Percentiles rank a stretch among this genome's conserved stretches.
Evolutionary conservation across 1,140 invertebrate genomes (phyloP).

Genomic region (Dufourea novaeangliae): DNA sequence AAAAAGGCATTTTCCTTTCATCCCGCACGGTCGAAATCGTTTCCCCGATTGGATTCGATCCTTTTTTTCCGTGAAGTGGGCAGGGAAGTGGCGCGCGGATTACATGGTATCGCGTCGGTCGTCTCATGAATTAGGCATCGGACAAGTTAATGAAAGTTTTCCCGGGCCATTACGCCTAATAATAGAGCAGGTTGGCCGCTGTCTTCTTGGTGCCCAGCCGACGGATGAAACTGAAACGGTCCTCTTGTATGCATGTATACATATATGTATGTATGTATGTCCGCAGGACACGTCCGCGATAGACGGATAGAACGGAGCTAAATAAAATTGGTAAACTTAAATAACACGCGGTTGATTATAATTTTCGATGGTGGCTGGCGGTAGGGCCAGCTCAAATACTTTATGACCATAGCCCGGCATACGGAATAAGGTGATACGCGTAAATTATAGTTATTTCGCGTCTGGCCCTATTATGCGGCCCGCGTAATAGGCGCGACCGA

Average conservation of each 20-base stretch:
- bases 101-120: conserved; percentile 61
- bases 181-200: conserved; percentile 58
- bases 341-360: conserved; percentile 47
- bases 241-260: no score
- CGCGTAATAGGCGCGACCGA: conserved; percentile 42
- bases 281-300: neutral
- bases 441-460: conserved; percentile 51
- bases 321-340: conserved; percentile 48
- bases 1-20: conserved; percentile 37
- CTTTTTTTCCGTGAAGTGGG: neutral
- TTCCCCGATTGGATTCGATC: conserved; percentile 45
- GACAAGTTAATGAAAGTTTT: conserved; percentile 69
- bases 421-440: conserved; percentile 47
- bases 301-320: neutral
- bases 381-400: conserved; percentile 29
- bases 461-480: conserved; percentile 24
- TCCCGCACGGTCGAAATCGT: conserved; percentile 62
- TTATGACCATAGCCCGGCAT: conserved; percentile 33
- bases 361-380: conserved; percentile 22
- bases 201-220: neutral
- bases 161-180: conserved; percentile 64
- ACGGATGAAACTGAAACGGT: neutral
- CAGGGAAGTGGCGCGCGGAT: conserved; percentile 34
- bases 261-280: no score
- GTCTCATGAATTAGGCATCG: conserved; percentile 68